These are phyloP conservation scores for Hypotaenidia okinawae DNA, from an alignment of 2,797 vertebrate genomes.

Conservation along the genomic window DNA sequence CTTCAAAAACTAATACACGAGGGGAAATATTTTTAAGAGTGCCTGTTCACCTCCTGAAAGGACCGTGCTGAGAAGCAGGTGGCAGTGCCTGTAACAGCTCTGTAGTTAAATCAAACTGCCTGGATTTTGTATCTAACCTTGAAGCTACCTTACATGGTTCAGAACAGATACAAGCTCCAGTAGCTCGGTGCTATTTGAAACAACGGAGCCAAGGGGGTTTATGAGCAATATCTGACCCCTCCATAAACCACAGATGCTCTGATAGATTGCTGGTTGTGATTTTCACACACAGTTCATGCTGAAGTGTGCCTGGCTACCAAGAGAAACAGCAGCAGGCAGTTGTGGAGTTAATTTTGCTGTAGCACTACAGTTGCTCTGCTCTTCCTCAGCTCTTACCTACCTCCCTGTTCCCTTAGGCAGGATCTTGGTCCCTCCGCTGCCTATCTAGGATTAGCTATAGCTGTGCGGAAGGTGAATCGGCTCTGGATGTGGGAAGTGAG, in stretches of 20 bases:
- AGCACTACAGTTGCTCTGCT: conserved; percentile 10
- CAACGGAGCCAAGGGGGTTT: background rate
- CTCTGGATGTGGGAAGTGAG: background rate
- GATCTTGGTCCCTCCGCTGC: background rate
- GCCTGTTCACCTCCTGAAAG: background rate
- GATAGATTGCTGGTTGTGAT: background rate
- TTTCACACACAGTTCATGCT: background rate
- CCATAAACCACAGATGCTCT: background rate
- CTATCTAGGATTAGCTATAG: background rate
- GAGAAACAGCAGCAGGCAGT: background rate
- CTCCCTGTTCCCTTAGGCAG: background rate
- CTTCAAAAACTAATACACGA: background rate
- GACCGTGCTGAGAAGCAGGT: background rate
- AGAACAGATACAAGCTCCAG: background rate
- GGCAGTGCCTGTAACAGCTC: background rate
- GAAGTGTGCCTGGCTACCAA: background rate
- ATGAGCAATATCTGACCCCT: conserved; percentile 4
- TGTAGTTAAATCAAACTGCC: background rate
- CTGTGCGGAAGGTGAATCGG: background rate
- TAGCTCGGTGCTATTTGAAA: background rate
- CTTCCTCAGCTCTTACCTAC: conserved; percentile 17
- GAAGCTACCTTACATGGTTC: background rate
- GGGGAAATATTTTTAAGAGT: background rate
- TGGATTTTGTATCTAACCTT: background rate
- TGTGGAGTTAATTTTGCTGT: background rate